Evolutionary conservation across 2,888 invertebrate genomes (phyloP), one percentile per base, ranked within the genome.

Genomic region (Mythimna lalbum): DNA sequence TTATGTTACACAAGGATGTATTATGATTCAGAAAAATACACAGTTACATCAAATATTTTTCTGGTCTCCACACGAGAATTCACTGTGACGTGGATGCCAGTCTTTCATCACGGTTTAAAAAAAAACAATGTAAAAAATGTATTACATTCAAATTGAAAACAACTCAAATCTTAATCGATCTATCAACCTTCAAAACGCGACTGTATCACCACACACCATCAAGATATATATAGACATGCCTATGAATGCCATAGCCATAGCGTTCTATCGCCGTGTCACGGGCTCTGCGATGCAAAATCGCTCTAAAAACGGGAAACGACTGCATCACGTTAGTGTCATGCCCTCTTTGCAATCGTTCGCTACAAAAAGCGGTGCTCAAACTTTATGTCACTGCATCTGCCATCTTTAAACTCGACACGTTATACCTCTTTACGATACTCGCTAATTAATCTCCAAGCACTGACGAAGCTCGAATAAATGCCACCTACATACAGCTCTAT

Each of bases 401-500:
- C 19, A 71, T 75, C 65, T 75, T 74, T 50, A 56, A 70, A 52
- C 66, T 49, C 21, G 56, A 71, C 75, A 69, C 59, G 61, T 73
- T 62, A 63, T 47, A 69, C 53, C 63, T 77, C 61, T 72, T 60
- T 64, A 74, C 55, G 56, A 59, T 67, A 68, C 36, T 69, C 31
- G 23, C 59, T 80, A 78, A 80, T 80, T 74, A 72, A 70, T 83
- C 68, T 55, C 55, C 12, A 10, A 75, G 61, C 36, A 65, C 63
- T 66, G 56, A 21, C 55, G 50, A 33, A 68, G 56, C 56, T 56
- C 50, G 47, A 77, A 59, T 63, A 23, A 27, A 12, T 36, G 33
- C 50, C 64, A 56, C 23, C 63, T 43, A 14, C 39, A 39, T 64
- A 55, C 39, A n/a, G 10, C 50, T 64, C 19, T 50, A 74, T 69